A percentile compares a stretch with the other conserved stretches of the same genome.
phyloP scores from a whole-genome alignment of 2,113 vertebrate genomes.

The Siniperca knerii region DNA sequence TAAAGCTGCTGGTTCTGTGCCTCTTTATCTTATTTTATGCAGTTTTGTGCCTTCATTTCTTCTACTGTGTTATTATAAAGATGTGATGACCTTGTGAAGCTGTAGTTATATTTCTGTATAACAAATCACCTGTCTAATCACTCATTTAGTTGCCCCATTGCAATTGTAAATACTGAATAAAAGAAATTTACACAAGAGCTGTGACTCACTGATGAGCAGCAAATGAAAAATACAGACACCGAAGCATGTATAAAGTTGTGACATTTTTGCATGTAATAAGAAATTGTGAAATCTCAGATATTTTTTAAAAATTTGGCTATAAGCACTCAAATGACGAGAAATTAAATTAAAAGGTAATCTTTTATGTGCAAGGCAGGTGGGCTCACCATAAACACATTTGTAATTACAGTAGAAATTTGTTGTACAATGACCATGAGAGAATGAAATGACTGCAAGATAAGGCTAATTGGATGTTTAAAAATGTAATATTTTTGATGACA shows the following conservation, averaged over 20 bases:
- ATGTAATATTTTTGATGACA: background rate
- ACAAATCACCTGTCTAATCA: background rate
- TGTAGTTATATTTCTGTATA: background rate
- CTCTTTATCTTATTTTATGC: background rate
- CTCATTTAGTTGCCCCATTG: background rate
- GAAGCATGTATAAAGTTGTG: conserved; percentile 5
- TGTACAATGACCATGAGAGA: no score
- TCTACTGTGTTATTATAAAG: background rate
- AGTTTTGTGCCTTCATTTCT: background rate
- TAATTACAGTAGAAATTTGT: background rate
- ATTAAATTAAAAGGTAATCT: background rate
- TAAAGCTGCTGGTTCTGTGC: background rate
- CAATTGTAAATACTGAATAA: background rate
- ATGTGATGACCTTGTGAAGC: background rate
- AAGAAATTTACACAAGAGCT: conserved; percentile 10
- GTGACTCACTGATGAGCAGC: conserved; percentile 11
- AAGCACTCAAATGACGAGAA: conserved; percentile 21
- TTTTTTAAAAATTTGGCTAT: background rate
- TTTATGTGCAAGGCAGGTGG: conserved; percentile 1
- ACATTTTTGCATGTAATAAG: background rate
- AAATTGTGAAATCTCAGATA: conserved; percentile 5
- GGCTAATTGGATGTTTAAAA: conserved; percentile 3
- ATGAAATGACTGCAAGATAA: background rate
- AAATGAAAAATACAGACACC: conserved; percentile 7
- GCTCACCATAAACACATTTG: conserved; percentile 21